Evolutionary conservation across 2,888 invertebrate genomes (phyloP).

Genomic region (Petrolisthes manimaculis): DNA sequence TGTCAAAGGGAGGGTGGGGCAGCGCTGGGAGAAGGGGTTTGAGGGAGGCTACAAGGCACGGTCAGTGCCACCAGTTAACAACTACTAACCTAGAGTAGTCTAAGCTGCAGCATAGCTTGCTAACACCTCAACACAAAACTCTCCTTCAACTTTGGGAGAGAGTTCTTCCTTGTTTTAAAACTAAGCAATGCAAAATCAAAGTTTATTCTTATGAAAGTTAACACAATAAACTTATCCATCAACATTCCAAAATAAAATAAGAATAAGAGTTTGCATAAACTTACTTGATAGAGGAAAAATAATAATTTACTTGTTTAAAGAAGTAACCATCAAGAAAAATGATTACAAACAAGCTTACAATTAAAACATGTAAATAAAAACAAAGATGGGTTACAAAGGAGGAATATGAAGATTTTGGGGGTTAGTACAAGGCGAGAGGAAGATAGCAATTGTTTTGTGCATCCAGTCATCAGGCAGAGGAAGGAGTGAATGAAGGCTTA

Average conservation of each 20-base stretch:
- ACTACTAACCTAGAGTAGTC: constrained; percentile 58
- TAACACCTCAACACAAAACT: constrained; percentile 58
- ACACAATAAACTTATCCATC: constrained; percentile 35
- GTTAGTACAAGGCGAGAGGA: not conserved
- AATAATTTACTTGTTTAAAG: constrained; percentile 31
- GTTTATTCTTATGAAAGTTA: constrained; percentile 35
- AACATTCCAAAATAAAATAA: constrained; percentile 52
- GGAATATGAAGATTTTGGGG: constrained; percentile 1
- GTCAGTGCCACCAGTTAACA: constrained; percentile 31
- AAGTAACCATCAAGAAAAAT: constrained; percentile 36
- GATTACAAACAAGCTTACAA: constrained; percentile 39
- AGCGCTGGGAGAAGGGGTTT: not conserved
- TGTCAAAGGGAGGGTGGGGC: not conserved
- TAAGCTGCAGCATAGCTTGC: constrained; percentile 51
- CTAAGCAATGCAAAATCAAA: constrained; percentile 40
- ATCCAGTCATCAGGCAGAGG: not conserved
- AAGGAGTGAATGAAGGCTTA: not conserved
- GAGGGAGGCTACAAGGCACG: constrained; percentile 28
- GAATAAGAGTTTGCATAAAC: constrained; percentile 25
- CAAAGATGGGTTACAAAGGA: constrained; percentile 9
- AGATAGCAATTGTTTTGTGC: constrained; percentile 15
- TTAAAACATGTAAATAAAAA: constrained; percentile 23
- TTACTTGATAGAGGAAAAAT: constrained; percentile 36
- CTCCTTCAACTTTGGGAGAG: constrained; percentile 18
- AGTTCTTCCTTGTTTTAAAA: constrained; percentile 10